A percentile compares a stretch with the other conserved stretches of the same genome.
Conservation (phyloP, 2,113 vertebrate species). For the Irena cyanogastra region DNA sequence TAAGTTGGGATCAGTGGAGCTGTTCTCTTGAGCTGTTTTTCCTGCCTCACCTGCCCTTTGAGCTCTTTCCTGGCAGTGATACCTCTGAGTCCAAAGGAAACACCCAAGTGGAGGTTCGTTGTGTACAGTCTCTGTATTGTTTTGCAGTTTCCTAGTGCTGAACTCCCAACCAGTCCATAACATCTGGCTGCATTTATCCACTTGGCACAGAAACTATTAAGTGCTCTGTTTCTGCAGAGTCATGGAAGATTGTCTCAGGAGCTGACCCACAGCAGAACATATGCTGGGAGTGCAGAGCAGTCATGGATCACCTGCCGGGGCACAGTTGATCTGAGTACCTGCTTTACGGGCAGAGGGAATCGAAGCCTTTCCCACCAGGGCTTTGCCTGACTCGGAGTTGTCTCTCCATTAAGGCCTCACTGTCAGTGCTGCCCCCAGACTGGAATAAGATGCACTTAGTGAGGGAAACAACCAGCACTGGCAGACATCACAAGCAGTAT, state of each 20-base stretch:
- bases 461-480: background rate
- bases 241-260: background rate
- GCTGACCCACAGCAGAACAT: background rate
- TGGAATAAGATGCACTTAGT: background rate
- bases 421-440: background rate
- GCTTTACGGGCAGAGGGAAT: background rate
- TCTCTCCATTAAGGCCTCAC: background rate
- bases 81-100: background rate
- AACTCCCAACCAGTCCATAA: background rate
- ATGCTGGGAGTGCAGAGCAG: background rate
- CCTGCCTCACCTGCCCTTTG: background rate
- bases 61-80: background rate
- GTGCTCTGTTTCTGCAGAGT: background rate
- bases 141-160: background rate
- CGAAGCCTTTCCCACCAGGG: background rate
- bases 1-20: background rate
- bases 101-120: background rate
- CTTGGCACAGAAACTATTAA: background rate
- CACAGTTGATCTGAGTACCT: background rate
- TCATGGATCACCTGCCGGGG: background rate
- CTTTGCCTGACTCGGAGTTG: background rate
- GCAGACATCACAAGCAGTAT: background rate
- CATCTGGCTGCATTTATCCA: background rate
- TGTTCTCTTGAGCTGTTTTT: background rate
- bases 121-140: background rate